Evolutionary conservation across 2,888 invertebrate genomes (phyloP).

Genomic region (Erpobdella octoculata): DNA sequence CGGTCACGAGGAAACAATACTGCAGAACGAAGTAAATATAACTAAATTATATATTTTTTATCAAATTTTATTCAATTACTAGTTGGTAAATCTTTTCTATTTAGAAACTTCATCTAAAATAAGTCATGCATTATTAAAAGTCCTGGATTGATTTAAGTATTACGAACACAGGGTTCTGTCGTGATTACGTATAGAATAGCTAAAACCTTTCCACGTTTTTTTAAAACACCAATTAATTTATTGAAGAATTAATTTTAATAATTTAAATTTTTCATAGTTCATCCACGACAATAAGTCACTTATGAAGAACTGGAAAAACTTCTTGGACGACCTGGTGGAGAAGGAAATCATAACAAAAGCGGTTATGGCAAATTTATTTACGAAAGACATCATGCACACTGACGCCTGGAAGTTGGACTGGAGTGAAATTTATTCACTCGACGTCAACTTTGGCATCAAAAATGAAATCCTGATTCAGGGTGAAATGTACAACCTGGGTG

Average conservation of each 20-base stretch:
- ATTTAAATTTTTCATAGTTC: not conserved
- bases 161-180: too few species aligned
- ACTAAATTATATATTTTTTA: too few species aligned
- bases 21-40: slow-evolving; percentile 21
- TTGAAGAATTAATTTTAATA: not conserved
- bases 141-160: too few species aligned
- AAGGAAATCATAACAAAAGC: slow-evolving; percentile 3
- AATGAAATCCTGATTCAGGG: not conserved
- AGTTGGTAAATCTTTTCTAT: not conserved
- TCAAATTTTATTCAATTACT: too few species aligned
- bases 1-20: slow-evolving; percentile 14
- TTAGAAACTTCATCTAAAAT: not conserved
- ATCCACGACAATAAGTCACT: slow-evolving; percentile 21
- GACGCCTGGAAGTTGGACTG: slow-evolving; percentile 17
- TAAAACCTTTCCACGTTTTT: not conserved
- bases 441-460: not conserved
- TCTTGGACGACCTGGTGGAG: slow-evolving; percentile 13
- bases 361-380: slow-evolving; percentile 13
- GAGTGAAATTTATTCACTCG: slow-evolving; percentile 15
- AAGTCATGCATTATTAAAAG: too few species aligned
- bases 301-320: slow-evolving; percentile 16
- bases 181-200: not conserved
- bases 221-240: not conserved
- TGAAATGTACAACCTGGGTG: not conserved
- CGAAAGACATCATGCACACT: slow-evolving; percentile 11